Evolutionary conservation across 2,888 invertebrate species (phyloP), one percentile per base, ranked within the genome.

Genomic region (Sinelater perroti): DNA sequence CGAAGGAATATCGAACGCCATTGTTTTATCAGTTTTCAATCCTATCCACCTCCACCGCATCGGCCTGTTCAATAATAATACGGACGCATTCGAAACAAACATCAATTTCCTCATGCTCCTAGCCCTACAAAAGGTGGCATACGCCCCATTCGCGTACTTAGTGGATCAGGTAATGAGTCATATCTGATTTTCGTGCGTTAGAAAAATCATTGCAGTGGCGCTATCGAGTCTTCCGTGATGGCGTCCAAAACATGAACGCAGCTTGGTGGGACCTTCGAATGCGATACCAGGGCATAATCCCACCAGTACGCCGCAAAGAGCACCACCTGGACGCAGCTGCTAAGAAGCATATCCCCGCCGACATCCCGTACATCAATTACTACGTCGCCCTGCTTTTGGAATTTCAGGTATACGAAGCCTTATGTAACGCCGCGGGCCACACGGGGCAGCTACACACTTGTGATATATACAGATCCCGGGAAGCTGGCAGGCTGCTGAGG

Each of bases 251-350:
- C 8, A 70, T 70, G 70, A 91, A 90, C 62, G 80, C 85, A 1
- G 80, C 83, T 61, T 91, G 90, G 90, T 91, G 90, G 90, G 87
- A 89, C 66, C 78, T 90, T 71, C 82, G 88, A 47, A 74, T 90
- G 0, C 80, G 87, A 49, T 88, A 87, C 71, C 85, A 90, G 82
- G 92, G 92, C 1, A 82, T 93, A 0, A 81, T 87, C 1, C 91
- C 91, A 3, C 90, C 92, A 0, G 74, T 85, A 3, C 74, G 82
- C 2, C 80, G 93, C 65, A 82, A 83, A 0, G 90, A 91, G 72
- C 80, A 83, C 0, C 90, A 93, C 74, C 91, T 94, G 66, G 93
- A 94, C 72, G 87, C 93, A 0, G 93, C 88, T 1, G 84, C 93
- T 1, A 94, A 93, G 70, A 90, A 90, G 72, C 93, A 94, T 71